Conservation (phyloP, 1,140 invertebrate genomes). For the Lerema accius region DNA sequence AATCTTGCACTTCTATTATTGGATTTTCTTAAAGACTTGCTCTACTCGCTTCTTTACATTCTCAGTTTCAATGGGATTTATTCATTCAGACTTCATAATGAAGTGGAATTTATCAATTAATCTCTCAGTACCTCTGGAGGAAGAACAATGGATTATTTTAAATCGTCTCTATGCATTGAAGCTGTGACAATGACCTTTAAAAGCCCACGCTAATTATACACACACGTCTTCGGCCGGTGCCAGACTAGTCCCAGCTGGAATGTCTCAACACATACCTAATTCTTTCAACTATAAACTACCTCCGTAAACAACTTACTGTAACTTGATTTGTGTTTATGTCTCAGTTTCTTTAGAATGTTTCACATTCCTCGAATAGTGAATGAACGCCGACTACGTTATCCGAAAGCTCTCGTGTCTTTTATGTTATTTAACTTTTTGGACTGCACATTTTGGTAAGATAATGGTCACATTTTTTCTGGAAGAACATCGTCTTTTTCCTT, state of each 20-base stretch:
- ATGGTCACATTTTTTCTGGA: too few species aligned
- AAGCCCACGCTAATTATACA: conserved; percentile 80
- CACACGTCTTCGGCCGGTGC: conserved; percentile 58
- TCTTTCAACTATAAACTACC: conserved; percentile 46
- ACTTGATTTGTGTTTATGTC: conserved; percentile 16
- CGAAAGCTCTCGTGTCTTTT: too few species aligned
- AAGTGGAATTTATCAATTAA: conserved; percentile 29
- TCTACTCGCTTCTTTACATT: conserved; percentile 10
- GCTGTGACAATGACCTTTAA: conserved; percentile 79
- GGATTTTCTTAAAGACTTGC: conserved; percentile 11
- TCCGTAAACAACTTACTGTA: conserved; percentile 22
- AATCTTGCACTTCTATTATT: conserved; percentile 19
- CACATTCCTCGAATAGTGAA: not conserved
- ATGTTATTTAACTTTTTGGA: too few species aligned
- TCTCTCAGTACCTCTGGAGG: conserved; percentile 25
- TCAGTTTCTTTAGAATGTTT: conserved; percentile 7
- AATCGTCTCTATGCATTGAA: conserved; percentile 58
- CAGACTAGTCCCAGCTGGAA: conserved; percentile 61
- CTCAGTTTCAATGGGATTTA: conserved; percentile 21
- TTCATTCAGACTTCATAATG: conserved; percentile 25
- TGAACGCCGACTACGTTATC: not conserved
- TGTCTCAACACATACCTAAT: conserved; percentile 56
- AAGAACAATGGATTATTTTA: conserved; percentile 59
- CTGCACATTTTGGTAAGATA: too few species aligned
- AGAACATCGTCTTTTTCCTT: not conserved